phyloP scores from a whole-genome alignment of 2,888 invertebrate genomes.

The Agrilus biguttatus region DNA sequence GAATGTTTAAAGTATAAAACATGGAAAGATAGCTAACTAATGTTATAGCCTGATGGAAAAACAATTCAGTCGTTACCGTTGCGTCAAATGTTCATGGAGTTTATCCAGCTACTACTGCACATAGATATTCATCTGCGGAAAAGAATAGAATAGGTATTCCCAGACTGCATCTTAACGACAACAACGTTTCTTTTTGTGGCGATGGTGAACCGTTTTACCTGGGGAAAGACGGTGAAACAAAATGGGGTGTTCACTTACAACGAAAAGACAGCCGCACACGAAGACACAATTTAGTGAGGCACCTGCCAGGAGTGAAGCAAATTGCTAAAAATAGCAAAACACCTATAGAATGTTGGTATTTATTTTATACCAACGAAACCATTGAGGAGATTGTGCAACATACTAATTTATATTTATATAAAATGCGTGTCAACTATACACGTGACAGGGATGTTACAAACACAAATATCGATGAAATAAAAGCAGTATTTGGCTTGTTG shows the following conservation, averaged over 20 bases:
- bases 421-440: slow-evolving; percentile 1
- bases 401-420: slow-evolving; percentile 5
- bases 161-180: too few species aligned
- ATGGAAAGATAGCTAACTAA: too few species aligned
- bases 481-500: not conserved
- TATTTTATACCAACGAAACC: slow-evolving; percentile 2
- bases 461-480: not conserved
- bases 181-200: too few species aligned
- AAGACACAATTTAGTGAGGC: slow-evolving; percentile 3
- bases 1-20: too few species aligned
- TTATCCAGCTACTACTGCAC: slow-evolving; percentile 7
- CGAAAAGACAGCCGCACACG: slow-evolving; percentile 1
- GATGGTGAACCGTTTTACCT: not conserved
- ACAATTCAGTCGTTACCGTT: slow-evolving; percentile 17
- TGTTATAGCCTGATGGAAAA: slow-evolving; percentile 14
- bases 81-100: slow-evolving; percentile 11
- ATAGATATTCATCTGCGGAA: slow-evolving; percentile 9
- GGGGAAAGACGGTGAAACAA: slow-evolving; percentile 1
- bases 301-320: slow-evolving; percentile 2
- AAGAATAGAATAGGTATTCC: slow-evolving; percentile 7
- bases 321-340: slow-evolving; percentile 2
- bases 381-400: slow-evolving; percentile 4
- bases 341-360: slow-evolving; percentile 1
- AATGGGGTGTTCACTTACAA: slow-evolving; percentile 1
- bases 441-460: not conserved